Evolutionary conservation across 2,113 vertebrate species (phyloP), one percentile per base, ranked within the genome.

Genomic region (Prunella fulvescens): DNA sequence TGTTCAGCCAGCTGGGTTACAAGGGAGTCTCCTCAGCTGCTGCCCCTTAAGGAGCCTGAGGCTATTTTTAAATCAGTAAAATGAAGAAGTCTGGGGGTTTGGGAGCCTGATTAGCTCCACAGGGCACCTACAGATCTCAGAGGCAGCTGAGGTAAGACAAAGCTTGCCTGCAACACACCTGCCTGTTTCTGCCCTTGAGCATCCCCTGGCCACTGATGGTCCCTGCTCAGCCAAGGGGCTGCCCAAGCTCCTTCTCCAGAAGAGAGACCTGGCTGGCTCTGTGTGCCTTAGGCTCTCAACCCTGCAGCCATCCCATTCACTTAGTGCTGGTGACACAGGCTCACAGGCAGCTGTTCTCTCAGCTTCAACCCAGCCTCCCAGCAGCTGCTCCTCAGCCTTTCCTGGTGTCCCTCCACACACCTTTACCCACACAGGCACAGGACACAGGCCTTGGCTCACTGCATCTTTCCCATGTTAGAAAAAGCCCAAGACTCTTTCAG

Each of bases 351-450:
- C 48, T 71, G 12, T 24, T 62, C 61, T 24, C 35, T 20, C 62
- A 60, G 48, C 81, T 69, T 50, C 53, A 64, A 19, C 10, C 25
- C 40, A 86, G 69, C 12, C 11, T 50, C 23, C 19, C 47, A 62
- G 51, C n/a, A 61, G 26, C 33, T 70, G 62, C 42, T 44, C 28
- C 61, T 61, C 71, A 44, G 33, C 48, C 62, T 24, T 47, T 73
- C 45, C 64, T 1, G 1, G 8, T 11, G 0, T 57, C 42, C 25
- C 24, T 73, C 65, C 35, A 7, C 33, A 28, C 1, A 1, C 14
- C 14, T 48, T 66, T 70, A 51, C 35, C 42, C 7, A 3, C 4
- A 4, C 0, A 0, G 39, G 28, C 40, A 61, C 2, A 6, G 35
- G 28, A 58, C 4, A 15, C 33, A 3, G 54, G 24, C 19, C 42